phyloP scores from a whole-genome alignment of 2,113 vertebrate genomes.

The Gallinago jamesoni region DNA sequence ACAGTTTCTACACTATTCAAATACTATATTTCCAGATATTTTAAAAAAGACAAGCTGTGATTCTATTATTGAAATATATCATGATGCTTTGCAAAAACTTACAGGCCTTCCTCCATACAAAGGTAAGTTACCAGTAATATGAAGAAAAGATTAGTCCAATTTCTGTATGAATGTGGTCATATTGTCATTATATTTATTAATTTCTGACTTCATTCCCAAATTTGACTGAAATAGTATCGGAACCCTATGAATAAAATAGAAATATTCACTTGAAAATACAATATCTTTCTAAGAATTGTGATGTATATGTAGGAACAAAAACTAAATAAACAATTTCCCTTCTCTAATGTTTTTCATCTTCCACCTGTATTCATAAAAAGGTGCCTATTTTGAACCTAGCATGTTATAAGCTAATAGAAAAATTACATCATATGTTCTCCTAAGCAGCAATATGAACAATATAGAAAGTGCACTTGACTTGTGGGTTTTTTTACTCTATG shows the following conservation, averaged over 20 bases:
- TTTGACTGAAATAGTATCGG: neutral
- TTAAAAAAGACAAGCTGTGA: neutral
- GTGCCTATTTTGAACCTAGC: neutral
- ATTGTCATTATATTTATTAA: neutral
- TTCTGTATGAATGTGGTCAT: neutral
- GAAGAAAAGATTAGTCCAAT: neutral
- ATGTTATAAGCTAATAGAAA: neutral
- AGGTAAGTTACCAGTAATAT: neutral
- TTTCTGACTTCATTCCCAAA: neutral
- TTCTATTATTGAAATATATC: neutral
- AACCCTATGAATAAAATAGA: neutral
- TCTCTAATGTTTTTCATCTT: neutral
- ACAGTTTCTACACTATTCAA: neutral
- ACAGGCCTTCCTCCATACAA: neutral
- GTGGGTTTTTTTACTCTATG: neutral
- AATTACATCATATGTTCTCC: neutral
- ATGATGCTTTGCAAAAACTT: neutral
- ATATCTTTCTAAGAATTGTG: neutral
- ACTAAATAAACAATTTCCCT: neutral
- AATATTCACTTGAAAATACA: neutral
- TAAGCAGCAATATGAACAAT: neutral
- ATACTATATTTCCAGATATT: neutral
- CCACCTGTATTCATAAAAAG: neutral
- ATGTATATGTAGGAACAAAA: neutral
- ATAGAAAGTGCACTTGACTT: neutral